These are phyloP conservation scores for Paedocypris micromegethes DNA, from an alignment of 2,797 vertebrate genomes.

Conservation along the genomic window DNA sequence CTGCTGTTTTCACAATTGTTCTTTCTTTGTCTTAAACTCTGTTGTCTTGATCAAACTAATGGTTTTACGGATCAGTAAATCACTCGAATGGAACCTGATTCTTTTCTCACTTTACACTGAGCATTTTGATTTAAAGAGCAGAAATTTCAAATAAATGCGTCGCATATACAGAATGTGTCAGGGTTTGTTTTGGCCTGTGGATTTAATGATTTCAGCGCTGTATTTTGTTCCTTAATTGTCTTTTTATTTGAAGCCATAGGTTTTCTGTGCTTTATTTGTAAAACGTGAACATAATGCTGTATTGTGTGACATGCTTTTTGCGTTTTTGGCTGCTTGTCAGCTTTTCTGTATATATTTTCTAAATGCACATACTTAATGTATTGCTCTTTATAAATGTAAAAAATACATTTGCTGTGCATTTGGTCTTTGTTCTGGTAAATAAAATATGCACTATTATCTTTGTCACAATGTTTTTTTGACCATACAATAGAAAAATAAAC, in stretches of 20 bases:
- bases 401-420: slow-evolving; percentile 11
- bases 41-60: neutral
- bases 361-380: slow-evolving; percentile 39
- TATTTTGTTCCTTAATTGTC: neutral
- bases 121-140: slow-evolving; percentile 1
- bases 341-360: slow-evolving; percentile 49
- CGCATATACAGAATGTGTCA: neutral
- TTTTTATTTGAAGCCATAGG: neutral
- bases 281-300: neutral
- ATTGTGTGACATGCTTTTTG: neutral
- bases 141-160: neutral
- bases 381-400: slow-evolving; percentile 46
- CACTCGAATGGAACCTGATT: neutral
- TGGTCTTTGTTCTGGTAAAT: too few relatives aligned
- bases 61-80: neutral
- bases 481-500: neutral
- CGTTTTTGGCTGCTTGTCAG: slow-evolving; percentile 26
- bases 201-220: neutral
- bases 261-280: neutral
- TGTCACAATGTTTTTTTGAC: neutral
- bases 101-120: neutral
- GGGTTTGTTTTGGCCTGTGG: neutral
- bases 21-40: neutral
- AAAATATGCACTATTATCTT: too few relatives aligned
- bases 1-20: neutral